A percentile compares a stretch with the other conserved stretches of the same genome.
These are phyloP conservation scores for Agonopterix alstromeriana DNA, from an alignment of 2,888 invertebrate genomes.

Conservation along the genomic window DNA sequence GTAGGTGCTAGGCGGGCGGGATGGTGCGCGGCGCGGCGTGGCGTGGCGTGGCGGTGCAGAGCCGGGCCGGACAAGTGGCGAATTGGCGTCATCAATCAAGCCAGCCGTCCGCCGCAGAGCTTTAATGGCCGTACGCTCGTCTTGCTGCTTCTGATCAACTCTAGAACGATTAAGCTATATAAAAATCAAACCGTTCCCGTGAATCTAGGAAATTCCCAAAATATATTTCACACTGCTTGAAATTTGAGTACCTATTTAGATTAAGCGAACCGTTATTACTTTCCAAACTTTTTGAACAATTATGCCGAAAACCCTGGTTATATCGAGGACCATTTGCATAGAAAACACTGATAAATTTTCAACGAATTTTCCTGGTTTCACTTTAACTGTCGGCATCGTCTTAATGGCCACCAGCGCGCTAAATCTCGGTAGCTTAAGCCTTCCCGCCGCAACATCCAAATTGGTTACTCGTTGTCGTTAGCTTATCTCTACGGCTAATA, in stretches of 20 bases:
- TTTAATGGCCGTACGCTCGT: conserved; percentile 46
- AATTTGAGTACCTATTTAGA: too few species aligned
- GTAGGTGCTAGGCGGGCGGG: conserved; percentile 10
- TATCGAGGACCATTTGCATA: conserved; percentile 30
- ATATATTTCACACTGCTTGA: background rate
- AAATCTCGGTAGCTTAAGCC: conserved; percentile 42
- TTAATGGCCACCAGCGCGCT: conserved; percentile 43
- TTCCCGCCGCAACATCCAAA: conserved; percentile 46
- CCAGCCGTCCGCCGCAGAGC: conserved; percentile 41
- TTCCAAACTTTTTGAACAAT: background rate
- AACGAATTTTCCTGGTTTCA: conserved; percentile 35
- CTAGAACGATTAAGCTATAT: conserved; percentile 26
- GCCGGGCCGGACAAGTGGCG: conserved; percentile 45
- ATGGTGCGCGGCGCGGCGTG: background rate
- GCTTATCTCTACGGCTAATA: conserved; percentile 36
- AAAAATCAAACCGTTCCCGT: conserved; percentile 8
- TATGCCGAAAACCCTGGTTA: background rate
- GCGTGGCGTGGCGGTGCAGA: background rate
- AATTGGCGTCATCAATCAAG: conserved; percentile 69
- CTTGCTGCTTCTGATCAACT: conserved; percentile 39
- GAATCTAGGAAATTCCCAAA: conserved; percentile 7
- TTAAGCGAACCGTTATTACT: too few species aligned
- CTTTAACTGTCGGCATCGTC: conserved; percentile 38
- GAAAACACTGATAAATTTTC: conserved; percentile 40
- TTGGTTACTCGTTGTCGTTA: conserved; percentile 43